Conservation (phyloP, 2,888 invertebrate species). For the Nematopogon swammerdamellus region DNA sequence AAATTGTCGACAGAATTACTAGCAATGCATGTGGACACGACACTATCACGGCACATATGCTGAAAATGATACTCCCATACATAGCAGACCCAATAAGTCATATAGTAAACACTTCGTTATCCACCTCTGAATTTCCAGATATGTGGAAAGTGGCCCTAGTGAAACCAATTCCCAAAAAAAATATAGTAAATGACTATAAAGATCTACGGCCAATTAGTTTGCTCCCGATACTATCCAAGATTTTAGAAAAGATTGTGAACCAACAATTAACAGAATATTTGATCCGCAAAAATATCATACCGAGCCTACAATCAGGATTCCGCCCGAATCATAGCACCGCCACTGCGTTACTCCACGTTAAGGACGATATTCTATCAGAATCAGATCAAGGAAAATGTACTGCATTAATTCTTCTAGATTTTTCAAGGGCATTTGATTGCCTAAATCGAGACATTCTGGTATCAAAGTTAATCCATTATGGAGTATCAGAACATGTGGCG, state of each 20-base stretch:
- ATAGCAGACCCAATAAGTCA: no score
- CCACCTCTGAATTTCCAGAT: no score
- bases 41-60: no score
- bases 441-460: no score
- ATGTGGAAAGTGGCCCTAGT: constrained; percentile 13
- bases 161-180: no score
- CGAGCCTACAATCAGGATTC: constrained; percentile 16
- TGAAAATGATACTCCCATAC: no score
- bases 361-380: constrained; percentile 14
- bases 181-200: constrained; percentile 2
- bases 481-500: no score
- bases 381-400: constrained; percentile 13
- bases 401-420: constrained; percentile 15
- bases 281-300: constrained; percentile 12
- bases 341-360: constrained; percentile 15
- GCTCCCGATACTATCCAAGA: constrained; percentile 12
- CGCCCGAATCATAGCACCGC: constrained; percentile 14
- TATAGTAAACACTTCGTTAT: no score
- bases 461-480: no score
- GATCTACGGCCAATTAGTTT: constrained; percentile 17
- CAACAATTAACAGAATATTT: constrained; percentile 13
- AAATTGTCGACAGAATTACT: no score
- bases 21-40: no score
- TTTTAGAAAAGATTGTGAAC: constrained; percentile 11
- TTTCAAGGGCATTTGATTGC: constrained; percentile 19